Conservation (phyloP, 2,797 vertebrate species). For the Eulemur mongoz region DNA sequence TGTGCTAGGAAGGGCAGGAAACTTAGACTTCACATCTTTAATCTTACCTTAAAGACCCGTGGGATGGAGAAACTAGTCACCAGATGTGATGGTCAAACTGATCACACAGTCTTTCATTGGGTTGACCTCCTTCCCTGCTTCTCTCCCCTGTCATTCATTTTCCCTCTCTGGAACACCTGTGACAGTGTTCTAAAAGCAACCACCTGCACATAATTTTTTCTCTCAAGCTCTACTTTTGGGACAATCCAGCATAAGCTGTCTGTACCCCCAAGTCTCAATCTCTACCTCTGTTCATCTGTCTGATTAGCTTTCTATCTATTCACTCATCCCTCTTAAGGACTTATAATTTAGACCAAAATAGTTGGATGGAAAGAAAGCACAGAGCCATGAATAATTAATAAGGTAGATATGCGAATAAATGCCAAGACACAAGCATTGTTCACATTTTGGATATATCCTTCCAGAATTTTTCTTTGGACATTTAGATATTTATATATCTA, state of each 20-base stretch:
- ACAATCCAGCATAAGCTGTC: background rate
- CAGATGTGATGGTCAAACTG: background rate
- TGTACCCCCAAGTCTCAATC: background rate
- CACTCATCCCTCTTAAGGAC: background rate
- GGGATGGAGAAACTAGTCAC: background rate
- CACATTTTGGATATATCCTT: background rate
- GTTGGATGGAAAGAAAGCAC: background rate
- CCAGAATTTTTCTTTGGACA: background rate
- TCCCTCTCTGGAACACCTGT: background rate
- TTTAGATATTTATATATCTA: background rate
- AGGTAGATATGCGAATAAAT: background rate
- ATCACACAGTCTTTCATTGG: background rate
- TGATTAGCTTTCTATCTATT: background rate
- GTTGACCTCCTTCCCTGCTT: background rate
- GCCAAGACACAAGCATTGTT: background rate
- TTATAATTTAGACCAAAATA: background rate
- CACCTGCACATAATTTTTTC: background rate
- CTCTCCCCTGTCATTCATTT: background rate
- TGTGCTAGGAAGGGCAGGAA: rapidly evolving
- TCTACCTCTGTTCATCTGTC: background rate
- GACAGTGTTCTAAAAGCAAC: background rate
- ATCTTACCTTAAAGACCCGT: background rate
- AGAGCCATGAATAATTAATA: background rate
- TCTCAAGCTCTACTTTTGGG: background rate
- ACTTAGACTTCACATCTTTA: background rate